phyloP scores from a whole-genome alignment of 1,140 invertebrate genomes.

The Charaxes varanes region DNA sequence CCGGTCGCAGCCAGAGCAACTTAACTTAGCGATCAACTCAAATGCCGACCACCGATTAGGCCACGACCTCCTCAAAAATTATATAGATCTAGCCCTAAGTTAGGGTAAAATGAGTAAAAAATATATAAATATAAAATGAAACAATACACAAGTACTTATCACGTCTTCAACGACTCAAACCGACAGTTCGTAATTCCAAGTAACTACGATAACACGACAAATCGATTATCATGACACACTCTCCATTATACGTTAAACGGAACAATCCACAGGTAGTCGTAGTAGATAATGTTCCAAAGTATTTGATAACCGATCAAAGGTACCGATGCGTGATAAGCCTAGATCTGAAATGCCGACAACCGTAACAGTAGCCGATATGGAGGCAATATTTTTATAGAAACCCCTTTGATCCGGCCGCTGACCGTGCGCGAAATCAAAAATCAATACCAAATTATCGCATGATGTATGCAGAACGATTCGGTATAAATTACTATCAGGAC shows the following conservation, averaged over 20 bases:
- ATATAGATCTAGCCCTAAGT: too few relatives aligned
- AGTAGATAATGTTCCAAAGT: conserved; percentile 54
- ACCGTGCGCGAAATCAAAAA: conserved; percentile 26
- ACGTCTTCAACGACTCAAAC: conserved; percentile 4
- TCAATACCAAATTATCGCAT: conserved; percentile 17
- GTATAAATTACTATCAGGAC: too few relatives aligned
- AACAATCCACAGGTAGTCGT: conserved; percentile 63
- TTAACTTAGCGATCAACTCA: too few relatives aligned
- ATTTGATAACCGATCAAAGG: conserved; percentile 54
- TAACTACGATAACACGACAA: conserved; percentile 10
- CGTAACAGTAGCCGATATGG: conserved; percentile 51
- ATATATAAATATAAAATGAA: not conserved
- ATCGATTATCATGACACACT: conserved; percentile 40
- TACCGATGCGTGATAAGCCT: conserved; percentile 38
- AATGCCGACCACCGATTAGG: too few relatives aligned
- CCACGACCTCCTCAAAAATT: too few relatives aligned
- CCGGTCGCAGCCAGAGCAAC: too few relatives aligned
- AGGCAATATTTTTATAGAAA: conserved; percentile 49
- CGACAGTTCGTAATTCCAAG: conserved; percentile 7
- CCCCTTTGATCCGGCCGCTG: conserved; percentile 43
- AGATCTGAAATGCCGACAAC: conserved; percentile 50
- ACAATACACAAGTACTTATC: not conserved
- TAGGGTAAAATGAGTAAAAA: too few relatives aligned
- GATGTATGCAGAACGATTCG: conserved; percentile 13
- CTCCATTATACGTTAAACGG: conserved; percentile 42